Conservation (phyloP, 2,113 vertebrate species). For the Phalacrocorax aristotelis region DNA sequence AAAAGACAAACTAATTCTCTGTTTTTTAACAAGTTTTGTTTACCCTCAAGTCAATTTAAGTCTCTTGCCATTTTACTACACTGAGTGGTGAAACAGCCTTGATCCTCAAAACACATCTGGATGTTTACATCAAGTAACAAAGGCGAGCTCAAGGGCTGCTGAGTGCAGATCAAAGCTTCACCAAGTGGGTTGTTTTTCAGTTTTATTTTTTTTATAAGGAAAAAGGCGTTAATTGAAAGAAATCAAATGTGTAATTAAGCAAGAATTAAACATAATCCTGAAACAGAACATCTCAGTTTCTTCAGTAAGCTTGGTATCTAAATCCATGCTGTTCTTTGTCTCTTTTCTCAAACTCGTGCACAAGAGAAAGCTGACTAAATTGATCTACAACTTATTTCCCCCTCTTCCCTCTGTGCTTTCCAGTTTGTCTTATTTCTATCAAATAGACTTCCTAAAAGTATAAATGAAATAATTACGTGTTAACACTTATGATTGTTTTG, state of each 20-base stretch:
- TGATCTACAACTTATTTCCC: not conserved
- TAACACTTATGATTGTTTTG: not conserved
- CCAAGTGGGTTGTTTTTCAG: not conserved
- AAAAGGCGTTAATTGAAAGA: not conserved
- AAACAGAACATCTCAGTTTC: not conserved
- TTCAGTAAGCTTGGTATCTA: not conserved
- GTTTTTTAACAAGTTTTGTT: not conserved
- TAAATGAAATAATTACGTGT: not conserved
- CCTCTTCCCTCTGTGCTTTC: not conserved
- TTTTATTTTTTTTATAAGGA: not conserved
- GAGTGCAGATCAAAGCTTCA: not conserved
- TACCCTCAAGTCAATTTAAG: not conserved
- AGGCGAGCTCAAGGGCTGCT: not conserved
- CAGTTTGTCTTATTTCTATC: not conserved
- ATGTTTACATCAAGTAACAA: not conserved
- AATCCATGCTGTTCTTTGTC: not conserved
- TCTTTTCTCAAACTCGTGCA: not conserved
- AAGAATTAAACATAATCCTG: not conserved
- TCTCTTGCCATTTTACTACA: not conserved
- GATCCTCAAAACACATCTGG: not conserved
- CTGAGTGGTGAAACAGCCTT: not conserved
- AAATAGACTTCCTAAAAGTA: not conserved
- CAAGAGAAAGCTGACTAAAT: not conserved
- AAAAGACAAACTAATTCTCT: not conserved
- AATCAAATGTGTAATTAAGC: not conserved